Percentiles rank a stretch among this genome's conserved stretches.
phyloP scores from a whole-genome alignment of 2,888 invertebrate species.

The Prionchulus punctatus region DNA sequence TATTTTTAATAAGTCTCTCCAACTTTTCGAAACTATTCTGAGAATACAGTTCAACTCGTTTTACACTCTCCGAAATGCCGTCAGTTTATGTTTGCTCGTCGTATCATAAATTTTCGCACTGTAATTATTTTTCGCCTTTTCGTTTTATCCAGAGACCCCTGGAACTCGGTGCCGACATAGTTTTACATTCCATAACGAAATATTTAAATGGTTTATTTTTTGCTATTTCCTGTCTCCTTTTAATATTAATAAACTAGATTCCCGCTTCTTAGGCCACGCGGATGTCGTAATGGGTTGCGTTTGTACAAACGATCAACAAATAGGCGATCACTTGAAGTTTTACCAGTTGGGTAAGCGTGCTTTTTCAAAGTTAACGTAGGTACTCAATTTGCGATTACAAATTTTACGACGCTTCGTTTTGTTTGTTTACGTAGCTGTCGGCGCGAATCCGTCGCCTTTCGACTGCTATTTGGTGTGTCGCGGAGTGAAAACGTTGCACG shows the following conservation, averaged over 20 bases:
- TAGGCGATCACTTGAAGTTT: constrained; percentile 57
- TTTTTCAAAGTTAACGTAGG: not conserved
- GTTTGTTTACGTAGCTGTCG: constrained; percentile 49
- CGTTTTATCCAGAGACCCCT: constrained; percentile 53
- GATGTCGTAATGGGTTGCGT: constrained; percentile 91
- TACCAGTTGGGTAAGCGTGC: constrained; percentile 22
- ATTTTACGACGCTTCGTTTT: constrained; percentile 3
- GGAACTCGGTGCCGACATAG: constrained; percentile 73
- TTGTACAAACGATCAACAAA: constrained; percentile 52
- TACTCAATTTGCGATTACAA: not conserved
- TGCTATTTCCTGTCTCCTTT: not conserved
- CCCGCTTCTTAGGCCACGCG: constrained; percentile 50
- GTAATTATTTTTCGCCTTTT: no score
- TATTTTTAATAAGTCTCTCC: no score
- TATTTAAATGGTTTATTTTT: constrained; percentile 64
- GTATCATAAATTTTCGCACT: no score
- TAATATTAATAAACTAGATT: not conserved
- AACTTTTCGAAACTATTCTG: no score
- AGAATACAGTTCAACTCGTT: no score
- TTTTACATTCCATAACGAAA: constrained; percentile 80
- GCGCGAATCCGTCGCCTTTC: constrained; percentile 84
- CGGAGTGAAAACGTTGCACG: constrained; percentile 74
- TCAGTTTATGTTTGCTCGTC: no score
- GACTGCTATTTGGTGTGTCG: constrained; percentile 78
- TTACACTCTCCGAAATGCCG: no score